These are phyloP conservation scores for Silurus asotus DNA, from an alignment of 2,113 vertebrate species.

Conservation along the genomic window DNA sequence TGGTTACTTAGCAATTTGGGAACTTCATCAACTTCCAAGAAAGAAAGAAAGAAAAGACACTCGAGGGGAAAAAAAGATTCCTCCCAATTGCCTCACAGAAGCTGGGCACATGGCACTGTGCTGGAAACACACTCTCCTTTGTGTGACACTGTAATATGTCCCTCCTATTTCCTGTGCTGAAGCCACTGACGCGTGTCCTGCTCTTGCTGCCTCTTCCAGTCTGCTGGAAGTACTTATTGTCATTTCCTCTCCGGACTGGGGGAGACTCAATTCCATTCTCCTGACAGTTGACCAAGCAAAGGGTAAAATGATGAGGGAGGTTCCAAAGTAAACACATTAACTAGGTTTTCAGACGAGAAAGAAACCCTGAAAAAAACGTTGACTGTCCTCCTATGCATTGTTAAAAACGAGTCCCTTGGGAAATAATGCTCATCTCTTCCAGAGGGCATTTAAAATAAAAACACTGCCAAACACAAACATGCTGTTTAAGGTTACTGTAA, in stretches of 20 bases:
- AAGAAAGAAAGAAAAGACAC: slow-evolving; percentile 33
- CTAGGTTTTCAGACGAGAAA: slow-evolving; percentile 33
- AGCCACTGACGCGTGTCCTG: slow-evolving; percentile 46
- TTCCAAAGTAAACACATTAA: slow-evolving; percentile 51
- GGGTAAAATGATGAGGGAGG: slow-evolving; percentile 47
- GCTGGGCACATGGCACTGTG: slow-evolving; percentile 24
- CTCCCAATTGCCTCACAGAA: slow-evolving; percentile 38
- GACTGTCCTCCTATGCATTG: slow-evolving; percentile 30
- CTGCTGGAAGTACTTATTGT: slow-evolving; percentile 57
- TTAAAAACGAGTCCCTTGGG: slow-evolving; percentile 34
- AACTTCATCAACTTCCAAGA: slow-evolving; percentile 57
- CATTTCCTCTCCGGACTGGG: slow-evolving; percentile 52
- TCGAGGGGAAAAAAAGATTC: slow-evolving; percentile 34
- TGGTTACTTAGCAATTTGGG: slow-evolving; percentile 53
- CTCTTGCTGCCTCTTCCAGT: slow-evolving; percentile 48
- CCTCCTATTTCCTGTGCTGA: slow-evolving; percentile 58
- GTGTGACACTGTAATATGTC: slow-evolving; percentile 49
- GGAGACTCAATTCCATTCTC: slow-evolving; percentile 41
- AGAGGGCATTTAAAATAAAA: slow-evolving; percentile 27
- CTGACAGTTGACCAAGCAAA: slow-evolving; percentile 38
- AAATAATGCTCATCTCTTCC: slow-evolving; percentile 13
- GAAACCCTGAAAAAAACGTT: slow-evolving; percentile 28
- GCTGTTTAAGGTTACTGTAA: neutral
- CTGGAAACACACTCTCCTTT: slow-evolving; percentile 55
- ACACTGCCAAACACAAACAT: neutral